Conservation (phyloP, 2,888 invertebrate species). For the Bombyx huttoni region DNA sequence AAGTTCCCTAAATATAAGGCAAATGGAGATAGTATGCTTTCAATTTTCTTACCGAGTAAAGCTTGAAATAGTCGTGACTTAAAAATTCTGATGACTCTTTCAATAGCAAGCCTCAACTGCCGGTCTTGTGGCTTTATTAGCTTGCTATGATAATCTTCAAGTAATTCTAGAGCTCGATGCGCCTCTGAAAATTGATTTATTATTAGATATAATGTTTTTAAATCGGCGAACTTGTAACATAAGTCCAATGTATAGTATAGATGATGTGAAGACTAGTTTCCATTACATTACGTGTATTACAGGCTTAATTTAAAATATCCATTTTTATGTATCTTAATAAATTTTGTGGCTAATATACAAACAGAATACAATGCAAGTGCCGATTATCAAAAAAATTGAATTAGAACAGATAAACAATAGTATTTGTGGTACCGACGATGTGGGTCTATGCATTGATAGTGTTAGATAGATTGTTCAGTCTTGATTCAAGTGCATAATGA, state of each 20-base stretch:
- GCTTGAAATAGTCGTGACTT: conserved; percentile 98
- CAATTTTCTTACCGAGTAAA: conserved; percentile 82
- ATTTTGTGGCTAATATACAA: too few species aligned
- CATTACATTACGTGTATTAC: too few species aligned
- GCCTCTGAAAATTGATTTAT: conserved; percentile 79
- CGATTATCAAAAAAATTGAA: too few species aligned
- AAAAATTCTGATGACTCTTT: conserved; percentile 97
- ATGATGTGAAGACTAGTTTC: too few species aligned
- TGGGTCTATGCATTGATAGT: neutral
- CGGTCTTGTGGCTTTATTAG: conserved; percentile 94
- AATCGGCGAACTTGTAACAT: too few species aligned
- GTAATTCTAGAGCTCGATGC: conserved; percentile 96
- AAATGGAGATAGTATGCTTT: neutral
- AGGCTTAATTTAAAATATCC: too few species aligned
- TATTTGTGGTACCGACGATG: neutral
- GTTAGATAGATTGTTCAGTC: neutral
- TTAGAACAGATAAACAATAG: neutral
- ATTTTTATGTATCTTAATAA: too few species aligned
- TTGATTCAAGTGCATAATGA: neutral
- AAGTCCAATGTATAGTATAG: too few species aligned
- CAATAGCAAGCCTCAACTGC: conserved; percentile 95
- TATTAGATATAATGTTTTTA: too few species aligned
- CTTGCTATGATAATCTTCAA: conserved; percentile 98
- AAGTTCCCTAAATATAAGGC: too few species aligned
- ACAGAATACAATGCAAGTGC: too few species aligned